These are phyloP conservation scores for Bombyx mori DNA, from an alignment of 1,140 invertebrate species.

Conservation along the genomic window ASM3026992v2 NC_085128.1:11363001-11363500, in stretches of 20 bases:
- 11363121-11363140: background rate
- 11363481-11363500: no score
- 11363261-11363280: slow-evolving; percentile 30
- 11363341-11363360: slow-evolving; percentile 20
- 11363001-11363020: no score
- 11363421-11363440: background rate
- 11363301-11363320: slow-evolving; percentile 28
- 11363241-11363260: slow-evolving; percentile 20
- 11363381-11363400: slow-evolving; percentile 8
- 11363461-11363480: no score
- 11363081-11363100: background rate
- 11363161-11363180: slow-evolving; percentile 19
- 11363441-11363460: no score
- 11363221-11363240: slow-evolving; percentile 13
- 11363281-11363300: slow-evolving; percentile 26
- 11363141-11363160: background rate
- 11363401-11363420: slow-evolving; percentile 17
- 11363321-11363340: slow-evolving; percentile 27
- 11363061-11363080: no score
- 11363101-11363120: slow-evolving; percentile 2
- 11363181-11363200: slow-evolving; percentile 17
- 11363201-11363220: slow-evolving; percentile 22
- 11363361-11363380: slow-evolving; percentile 26
- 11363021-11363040: no score
- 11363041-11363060: no score